Base-by-base conservation (phyloP, 2,113 vertebrate species). In the Oryzias javanicus region DNA sequence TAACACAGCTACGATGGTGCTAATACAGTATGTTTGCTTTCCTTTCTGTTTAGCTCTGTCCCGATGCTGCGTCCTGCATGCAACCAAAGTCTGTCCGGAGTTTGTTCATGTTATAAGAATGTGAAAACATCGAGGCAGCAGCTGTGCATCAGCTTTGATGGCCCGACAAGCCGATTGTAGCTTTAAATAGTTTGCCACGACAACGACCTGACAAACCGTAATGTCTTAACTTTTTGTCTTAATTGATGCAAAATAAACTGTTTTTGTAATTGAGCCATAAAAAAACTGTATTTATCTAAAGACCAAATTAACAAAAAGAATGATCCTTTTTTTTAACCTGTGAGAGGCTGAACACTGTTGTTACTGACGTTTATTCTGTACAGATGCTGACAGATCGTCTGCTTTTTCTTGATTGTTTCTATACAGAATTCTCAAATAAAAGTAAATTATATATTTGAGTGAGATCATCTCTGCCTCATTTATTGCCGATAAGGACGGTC, bases 271-370 rank as follows among this genome's bases (percentile, higher is more conserved):
- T 60, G 62, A 79, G 46, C 50, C 65, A 17, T 42, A 74, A 69
- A 66, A 54, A 67, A 56, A 58, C 50, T 76, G 68, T 79, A 51
- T 18, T 44, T 68, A 62, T 50, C 45, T 64, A 52, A 60, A 87
- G 88, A 89, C 86, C 89, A 91, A 88, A 88, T 67, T 53, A 50
- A 64, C 49, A 53, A 17, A 3, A 80, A 66, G 35, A 76, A 65
- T 46, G 44, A 47, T 67, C 29, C 42, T 67, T 42, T 67, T n/a
- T 73, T 62, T 49, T 48, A 76, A 78, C 51, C 42, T 79, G 58
- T 44, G 60, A 66, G 19, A 67, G 52, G 63, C 79, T 50, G n/a
- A 6, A 73, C 48, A 40, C 51, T 51, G 67, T 70, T 48, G 64
- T 49, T 63, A 48, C 68, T 49, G 64, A 45, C 54, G 55, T 65